Base-by-base conservation (phyloP, 2,888 invertebrate species). In the Acrobasis repandana region DNA sequence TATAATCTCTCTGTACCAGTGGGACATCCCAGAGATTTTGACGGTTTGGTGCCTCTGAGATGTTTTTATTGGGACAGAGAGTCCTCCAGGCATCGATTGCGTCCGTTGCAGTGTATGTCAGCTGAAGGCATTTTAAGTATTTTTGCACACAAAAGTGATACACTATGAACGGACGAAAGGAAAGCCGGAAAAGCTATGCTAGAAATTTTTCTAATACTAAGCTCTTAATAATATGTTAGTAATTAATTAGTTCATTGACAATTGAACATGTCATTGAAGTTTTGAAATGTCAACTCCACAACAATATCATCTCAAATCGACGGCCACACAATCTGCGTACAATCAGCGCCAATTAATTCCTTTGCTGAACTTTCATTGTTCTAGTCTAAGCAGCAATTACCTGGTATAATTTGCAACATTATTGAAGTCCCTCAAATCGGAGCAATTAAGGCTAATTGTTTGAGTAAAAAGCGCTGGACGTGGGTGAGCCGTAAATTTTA, bases 361-460 rank as follows among this genome's bases (percentile, higher is more conserved):
- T 16, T 18, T 38, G 52, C 52, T 36, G 14, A 54, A 10, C 38
- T 38, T 54, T 54, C 54, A 54, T 54, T 54, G 54, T 54, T 43
- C 54, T 20, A 54, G 38, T n/a, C 38, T 38, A 54, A 54, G 16
- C 54, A 54, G 54, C 54, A 54, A 54, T 54, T 54, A 54, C 18
- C 34, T 34, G 15, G 16, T 54, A 38, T 14, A 54, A 54, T 54
- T 38, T 43, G 54, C 54, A 20, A 54, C 54, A 54, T 38, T 54
- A 54, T 54, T 54, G 38, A 54, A 20, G 34, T 38, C 38, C 34
- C 20, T 54, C 54, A 20, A 54, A 38, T 54, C 38, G 10, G 16
- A 10, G 18, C 20, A 54, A 20, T 54, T 54, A 54, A 54, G 54
- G 54, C 38, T 54, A 54, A 54, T 54, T 54, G 54, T 54, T 9